Evolutionary conservation across 2,888 invertebrate species (phyloP), one percentile per base, ranked within the genome.

Genomic region (Erebia epiphron): DNA sequence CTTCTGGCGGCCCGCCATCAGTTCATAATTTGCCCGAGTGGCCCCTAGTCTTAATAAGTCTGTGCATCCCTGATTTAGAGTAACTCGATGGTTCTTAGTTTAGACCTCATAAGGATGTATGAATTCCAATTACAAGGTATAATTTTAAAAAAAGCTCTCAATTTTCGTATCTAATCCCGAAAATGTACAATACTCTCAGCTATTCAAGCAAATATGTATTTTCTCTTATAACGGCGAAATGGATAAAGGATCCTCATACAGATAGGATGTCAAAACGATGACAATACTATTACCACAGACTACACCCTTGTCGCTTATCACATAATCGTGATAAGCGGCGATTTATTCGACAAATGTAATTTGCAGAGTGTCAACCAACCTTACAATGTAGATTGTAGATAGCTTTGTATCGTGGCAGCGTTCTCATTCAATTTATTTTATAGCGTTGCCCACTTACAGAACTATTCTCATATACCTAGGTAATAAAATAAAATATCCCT

Each of bases 381-480:
- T 18, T 13, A 41, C 21, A 64, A 64, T 54, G 41, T 41, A 64
- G 64, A 64, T 64, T 54, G 16, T 18, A 64, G 64, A 64, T 64
- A 18, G 18, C 52, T 46, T 43, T 61, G 26, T 64, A 54, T 35
- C 18, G 50, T 41, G 21, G 21, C 49, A 14, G 21, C 18, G 21
- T 49, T 7, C 18, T 41, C 16, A 16, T 61, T 61, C 61, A 43
- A 61, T 43, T 61, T 43, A 61, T 61, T 43, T 13, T 13, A 16
- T 16, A 61, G 11, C 8, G 2, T 58, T 18, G 11, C 9, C 54
- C 16, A 54, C 16, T 18, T 54, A 54, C 16, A 46, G 11, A 11
- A 46, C 11, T 13, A 46, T 46, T 46, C 13, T 13, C 7, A 7
- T 35, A 35, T 35, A 21, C 21, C 2, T 21, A 26, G 26, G 35